A percentile compares a stretch with the other conserved stretches of the same genome.
These are phyloP conservation scores for Trinectes maculatus DNA, from an alignment of 2,113 vertebrate species.

Conservation along the genomic window DNA sequence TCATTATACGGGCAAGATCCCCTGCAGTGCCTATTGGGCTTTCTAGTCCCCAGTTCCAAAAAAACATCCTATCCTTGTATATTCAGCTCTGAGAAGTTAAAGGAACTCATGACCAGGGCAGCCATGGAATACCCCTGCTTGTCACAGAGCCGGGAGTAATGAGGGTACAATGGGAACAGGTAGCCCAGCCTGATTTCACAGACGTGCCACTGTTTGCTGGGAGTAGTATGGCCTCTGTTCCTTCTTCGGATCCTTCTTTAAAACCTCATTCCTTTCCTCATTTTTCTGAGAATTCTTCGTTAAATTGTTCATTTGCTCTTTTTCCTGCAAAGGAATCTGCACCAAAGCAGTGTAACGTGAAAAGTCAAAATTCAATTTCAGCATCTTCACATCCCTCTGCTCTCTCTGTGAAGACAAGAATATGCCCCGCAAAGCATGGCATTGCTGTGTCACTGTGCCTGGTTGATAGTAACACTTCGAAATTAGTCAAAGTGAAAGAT, in stretches of 20 bases:
- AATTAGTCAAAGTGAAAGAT: constrained; percentile 79
- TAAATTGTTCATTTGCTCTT: constrained; percentile 23
- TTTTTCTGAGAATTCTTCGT: constrained; percentile 27
- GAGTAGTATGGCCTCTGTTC: constrained; percentile 65
- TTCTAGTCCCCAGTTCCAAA: no score
- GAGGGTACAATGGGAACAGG: constrained; percentile 85
- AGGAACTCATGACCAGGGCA: constrained; percentile 80
- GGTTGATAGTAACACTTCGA: constrained; percentile 71
- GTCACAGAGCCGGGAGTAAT: constrained; percentile 83
- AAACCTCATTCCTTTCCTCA: constrained; percentile 38
- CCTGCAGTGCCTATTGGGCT: constrained; percentile 88
- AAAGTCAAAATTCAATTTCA: constrained; percentile 37
- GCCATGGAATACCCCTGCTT: constrained; percentile 79
- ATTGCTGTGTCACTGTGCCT: constrained; percentile 71
- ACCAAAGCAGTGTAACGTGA: constrained; percentile 10
- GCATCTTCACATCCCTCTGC: not conserved
- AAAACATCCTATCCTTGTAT: constrained; percentile 81
- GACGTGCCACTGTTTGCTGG: constrained; percentile 49
- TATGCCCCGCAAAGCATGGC: constrained; percentile 74
- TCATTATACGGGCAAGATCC: constrained; percentile 86
- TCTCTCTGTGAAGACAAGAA: constrained; percentile 35
- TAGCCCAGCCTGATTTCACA: constrained; percentile 86
- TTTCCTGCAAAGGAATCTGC: constrained; percentile 37
- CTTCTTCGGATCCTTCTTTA: constrained; percentile 41
- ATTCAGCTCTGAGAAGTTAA: constrained; percentile 87